Evolutionary conservation across 2,113 vertebrate genomes (phyloP), one percentile per base, ranked within the genome.

Genomic region (Stigmatopora nigra): DNA sequence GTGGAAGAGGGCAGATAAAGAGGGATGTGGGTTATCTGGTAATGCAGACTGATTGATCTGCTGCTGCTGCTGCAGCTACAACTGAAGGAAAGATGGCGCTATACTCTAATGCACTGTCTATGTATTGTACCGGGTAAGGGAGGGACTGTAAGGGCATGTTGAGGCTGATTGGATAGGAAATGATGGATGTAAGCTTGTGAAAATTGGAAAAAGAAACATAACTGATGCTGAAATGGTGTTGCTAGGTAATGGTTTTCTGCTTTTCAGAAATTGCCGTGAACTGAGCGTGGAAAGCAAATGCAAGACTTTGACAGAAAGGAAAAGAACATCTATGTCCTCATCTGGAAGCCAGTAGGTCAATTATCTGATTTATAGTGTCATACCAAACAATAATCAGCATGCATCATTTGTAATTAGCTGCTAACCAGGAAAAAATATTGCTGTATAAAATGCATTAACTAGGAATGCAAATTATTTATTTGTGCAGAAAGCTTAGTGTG

Each of bases 11-110:
- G 5, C 17, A 49, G 0, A 62, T 63, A 65, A 36, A 63, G 68
- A 53, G 63, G 69, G 63, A 68, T 75, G 65, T 61, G 67, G 71
- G 73, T 77, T 79, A 81, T 83, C 79, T 80, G 41, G 71, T 72
- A 84, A 71, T 68, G 69, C 52, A 60, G 67, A 73, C 57, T 49
- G 65, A 76, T 72, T 81, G 64, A 78, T 72, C 65, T 71, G 69
- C 72, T 53, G 48, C 72, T 53, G 48, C 35, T 45, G 59, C 46
- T 31, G 25, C 35, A 38, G 59, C 41, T 1, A 14, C 66, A 51
- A 67, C 52, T 61, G 49, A 69, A 55, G 69, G 72, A 63, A 64
- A 59, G 72, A 61, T 72, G 62, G 51, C n/a, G 53, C 61, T 9
- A 41, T 64, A 74, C 68, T 70, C 66, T 69, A 49, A 46, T 78